Evolutionary conservation across 2,797 vertebrate species (phyloP).

Genomic region (Falco concolor): DNA sequence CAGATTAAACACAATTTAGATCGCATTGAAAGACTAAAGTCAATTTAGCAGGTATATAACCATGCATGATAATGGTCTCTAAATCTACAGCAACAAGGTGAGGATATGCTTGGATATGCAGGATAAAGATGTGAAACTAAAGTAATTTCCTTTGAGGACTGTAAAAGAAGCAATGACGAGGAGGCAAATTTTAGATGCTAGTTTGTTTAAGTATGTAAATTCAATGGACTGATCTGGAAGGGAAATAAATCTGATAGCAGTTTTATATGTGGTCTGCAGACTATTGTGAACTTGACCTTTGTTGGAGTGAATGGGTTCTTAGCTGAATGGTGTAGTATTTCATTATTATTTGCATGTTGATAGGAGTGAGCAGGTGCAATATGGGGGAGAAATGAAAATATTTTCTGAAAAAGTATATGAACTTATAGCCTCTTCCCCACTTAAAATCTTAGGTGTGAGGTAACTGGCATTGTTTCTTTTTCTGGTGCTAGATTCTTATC

Average conservation of each 20-base stretch:
- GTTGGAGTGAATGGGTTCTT: neutral
- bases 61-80: slow-evolving; percentile 45
- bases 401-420: neutral
- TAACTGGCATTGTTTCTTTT: neutral
- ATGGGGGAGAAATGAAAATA: neutral
- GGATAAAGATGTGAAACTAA: slow-evolving; percentile 37
- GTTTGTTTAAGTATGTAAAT: slow-evolving; percentile 61
- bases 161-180: slow-evolving; percentile 10
- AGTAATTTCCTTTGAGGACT: slow-evolving; percentile 48
- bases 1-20: slow-evolving; percentile 55
- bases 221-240: slow-evolving; percentile 42
- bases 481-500: neutral
- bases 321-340: neutral
- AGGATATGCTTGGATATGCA: slow-evolving; percentile 32
- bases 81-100: slow-evolving; percentile 41
- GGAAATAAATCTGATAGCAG: slow-evolving; percentile 32
- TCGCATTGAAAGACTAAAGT: slow-evolving; percentile 39
- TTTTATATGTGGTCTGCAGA: neutral
- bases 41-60: slow-evolving; percentile 52
- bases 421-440: neutral
- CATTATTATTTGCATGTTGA: neutral
- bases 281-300: slow-evolving; percentile 43
- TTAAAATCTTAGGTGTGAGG: neutral
- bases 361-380: neutral
- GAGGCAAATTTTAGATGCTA: slow-evolving; percentile 29